Evolutionary conservation across 2,113 vertebrate species (phyloP), one percentile per base, ranked within the genome.

Genomic region (Petrocephalus zakoni): DNA sequence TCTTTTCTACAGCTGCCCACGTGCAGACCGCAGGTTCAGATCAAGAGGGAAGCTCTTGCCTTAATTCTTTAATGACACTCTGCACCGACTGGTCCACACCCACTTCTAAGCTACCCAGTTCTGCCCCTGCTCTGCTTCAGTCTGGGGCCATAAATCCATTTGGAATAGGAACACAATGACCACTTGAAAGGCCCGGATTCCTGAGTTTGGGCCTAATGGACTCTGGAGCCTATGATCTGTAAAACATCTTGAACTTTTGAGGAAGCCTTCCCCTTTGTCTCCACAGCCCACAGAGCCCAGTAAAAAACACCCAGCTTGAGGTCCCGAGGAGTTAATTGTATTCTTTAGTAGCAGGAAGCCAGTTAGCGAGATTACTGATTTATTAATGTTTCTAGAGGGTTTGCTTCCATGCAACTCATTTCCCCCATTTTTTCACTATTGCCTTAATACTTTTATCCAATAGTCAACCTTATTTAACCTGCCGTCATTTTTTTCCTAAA

Each of bases 91-190:
- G 89, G 89, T 90, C 90, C 1, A 72, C 64, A 64, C 52, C 47
- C 91, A 91, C 91, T 89, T 87, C 91, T 89, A 58, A 89, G 90
- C 82, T 85, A 82, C 90, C 46, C 37, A 46, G 86, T 89, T 90
- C 55, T 91, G 92, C 90, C 91, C 55, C 81, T 91, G 88, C 90
- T 91, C 91, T 89, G 90, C 90, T 91, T 89, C 84, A 89, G 55
- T 86, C 91, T 88, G 88, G 4, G 83, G 88, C 90, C 92, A 90
- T 95, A 95, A 95, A 95, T 88, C 91, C 87, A 87, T 92, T 68
- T 89, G 82, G 89, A 89, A 90, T 86, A 89, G 87, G 89, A 88
- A 91, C 88, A 90, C 90, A 92, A 91, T 89, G 92, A 87, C 89
- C 89, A 87, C 92, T 93, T 93, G 88, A 94, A 92, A 93, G 91